phyloP scores from a whole-genome alignment of 1,140 invertebrate genomes.

The Phocides pigmalion region DNA sequence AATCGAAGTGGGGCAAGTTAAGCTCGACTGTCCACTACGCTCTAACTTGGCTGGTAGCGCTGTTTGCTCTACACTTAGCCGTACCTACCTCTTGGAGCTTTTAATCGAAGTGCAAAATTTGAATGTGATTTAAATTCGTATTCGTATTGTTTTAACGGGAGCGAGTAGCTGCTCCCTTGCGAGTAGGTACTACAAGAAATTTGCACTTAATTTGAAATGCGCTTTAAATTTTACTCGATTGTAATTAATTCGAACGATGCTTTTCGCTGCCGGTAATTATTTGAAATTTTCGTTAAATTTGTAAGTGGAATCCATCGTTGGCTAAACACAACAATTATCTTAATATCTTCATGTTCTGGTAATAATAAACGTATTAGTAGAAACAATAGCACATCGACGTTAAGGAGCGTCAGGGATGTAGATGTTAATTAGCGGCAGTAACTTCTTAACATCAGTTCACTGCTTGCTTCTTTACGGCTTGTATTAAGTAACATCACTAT shows the following conservation, averaged over 20 bases:
- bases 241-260: slow-evolving; percentile 41
- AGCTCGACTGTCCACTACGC: slow-evolving; percentile 54
- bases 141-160: slow-evolving; percentile 77
- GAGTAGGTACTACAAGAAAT: slow-evolving; percentile 58
- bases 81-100: slow-evolving; percentile 71
- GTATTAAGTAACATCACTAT: no score
- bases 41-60: slow-evolving; percentile 66
- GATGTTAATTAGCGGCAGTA: no score
- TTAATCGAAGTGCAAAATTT: slow-evolving; percentile 80
- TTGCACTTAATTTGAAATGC: slow-evolving; percentile 67
- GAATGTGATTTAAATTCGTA: slow-evolving; percentile 79
- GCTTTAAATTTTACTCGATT: slow-evolving; percentile 54
- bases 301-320: not conserved
- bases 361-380: no score
- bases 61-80: slow-evolving; percentile 78
- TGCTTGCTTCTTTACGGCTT: no score
- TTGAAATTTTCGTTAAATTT: slow-evolving; percentile 5
- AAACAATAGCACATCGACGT: no score
- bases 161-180: slow-evolving; percentile 59
- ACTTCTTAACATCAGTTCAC: no score
- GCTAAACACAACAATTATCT: not conserved
- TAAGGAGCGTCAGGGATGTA: no score
- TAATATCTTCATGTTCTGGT: no score
- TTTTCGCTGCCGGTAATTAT: slow-evolving; percentile 23
- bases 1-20: slow-evolving; percentile 44